These are phyloP conservation scores for Anthoptus insignis DNA, from an alignment of 2,888 invertebrate genomes.

Conservation along the genomic window DNA sequence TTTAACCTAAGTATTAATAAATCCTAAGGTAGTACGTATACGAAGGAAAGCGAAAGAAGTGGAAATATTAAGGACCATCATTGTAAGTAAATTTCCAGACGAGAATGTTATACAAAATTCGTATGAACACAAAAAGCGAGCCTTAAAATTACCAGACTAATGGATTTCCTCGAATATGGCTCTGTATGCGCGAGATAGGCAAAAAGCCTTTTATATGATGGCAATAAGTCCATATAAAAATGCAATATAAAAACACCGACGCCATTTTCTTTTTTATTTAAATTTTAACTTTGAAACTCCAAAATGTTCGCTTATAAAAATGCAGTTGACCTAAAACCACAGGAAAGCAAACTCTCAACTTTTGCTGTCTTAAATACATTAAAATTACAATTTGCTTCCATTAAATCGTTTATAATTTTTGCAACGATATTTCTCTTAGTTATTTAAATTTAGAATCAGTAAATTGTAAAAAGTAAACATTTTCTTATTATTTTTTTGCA, in stretches of 20 bases:
- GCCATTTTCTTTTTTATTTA: not conserved
- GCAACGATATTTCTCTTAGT: too few relatives aligned
- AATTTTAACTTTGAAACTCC: too few relatives aligned
- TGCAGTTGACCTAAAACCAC: too few relatives aligned
- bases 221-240: conserved; percentile 11
- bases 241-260: not conserved
- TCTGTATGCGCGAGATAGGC: conserved; percentile 36
- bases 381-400: too few relatives aligned
- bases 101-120: not conserved
- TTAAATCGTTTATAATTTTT: too few relatives aligned
- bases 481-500: too few relatives aligned
- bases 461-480: too few relatives aligned
- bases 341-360: too few relatives aligned
- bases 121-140: conserved; percentile 8
- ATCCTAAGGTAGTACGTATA: not conserved
- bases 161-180: conserved; percentile 43
- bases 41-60: not conserved
- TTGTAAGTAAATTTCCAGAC: not conserved
- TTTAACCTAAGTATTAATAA: too few relatives aligned
- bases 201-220: conserved; percentile 5
- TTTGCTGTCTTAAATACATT: too few relatives aligned
- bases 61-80: not conserved
- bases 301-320: too few relatives aligned
- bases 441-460: too few relatives aligned
- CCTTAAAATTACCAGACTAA: conserved; percentile 34